A percentile compares a stretch with the other conserved stretches of the same genome.
phyloP scores from a whole-genome alignment of 2,113 vertebrate genomes.

The Paracyprichromis sp. region DNA sequence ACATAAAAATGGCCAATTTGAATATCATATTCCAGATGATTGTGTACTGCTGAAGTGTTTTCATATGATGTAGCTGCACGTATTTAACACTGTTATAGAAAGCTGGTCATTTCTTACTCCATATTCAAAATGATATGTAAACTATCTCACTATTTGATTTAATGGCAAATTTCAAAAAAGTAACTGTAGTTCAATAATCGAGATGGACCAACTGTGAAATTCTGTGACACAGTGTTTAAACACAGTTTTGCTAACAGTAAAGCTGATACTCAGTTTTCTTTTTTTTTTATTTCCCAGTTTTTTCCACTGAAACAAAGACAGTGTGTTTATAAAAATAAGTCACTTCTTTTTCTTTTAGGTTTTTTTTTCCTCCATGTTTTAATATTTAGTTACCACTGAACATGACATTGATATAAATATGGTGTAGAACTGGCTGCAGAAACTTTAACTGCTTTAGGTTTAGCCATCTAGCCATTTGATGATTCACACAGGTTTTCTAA shows the following conservation, averaged over 20 bases:
- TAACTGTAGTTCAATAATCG: neutral
- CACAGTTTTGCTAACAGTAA: neutral
- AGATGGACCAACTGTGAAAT: neutral
- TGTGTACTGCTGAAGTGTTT: neutral
- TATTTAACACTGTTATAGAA: neutral
- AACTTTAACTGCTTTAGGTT: neutral
- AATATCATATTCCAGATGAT: neutral
- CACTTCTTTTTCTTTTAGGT: neutral
- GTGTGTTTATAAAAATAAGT: rapidly evolving
- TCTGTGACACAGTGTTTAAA: too few species aligned
- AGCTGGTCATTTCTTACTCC: neutral
- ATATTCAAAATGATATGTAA: neutral
- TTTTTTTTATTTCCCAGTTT: neutral
- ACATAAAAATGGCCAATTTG: neutral
- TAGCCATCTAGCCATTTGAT: neutral
- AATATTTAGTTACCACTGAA: neutral
- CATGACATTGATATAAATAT: neutral
- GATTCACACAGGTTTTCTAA: neutral
- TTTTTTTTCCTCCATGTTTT: neutral
- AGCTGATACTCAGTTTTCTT: neutral
- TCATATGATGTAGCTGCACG: neutral
- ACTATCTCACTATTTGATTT: neutral
- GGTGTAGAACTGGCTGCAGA: neutral
- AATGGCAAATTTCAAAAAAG: neutral
- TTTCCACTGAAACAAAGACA: neutral